Evolutionary conservation across 2,797 vertebrate genomes (phyloP).

Genomic region (Harpagifer antarcticus): DNA sequence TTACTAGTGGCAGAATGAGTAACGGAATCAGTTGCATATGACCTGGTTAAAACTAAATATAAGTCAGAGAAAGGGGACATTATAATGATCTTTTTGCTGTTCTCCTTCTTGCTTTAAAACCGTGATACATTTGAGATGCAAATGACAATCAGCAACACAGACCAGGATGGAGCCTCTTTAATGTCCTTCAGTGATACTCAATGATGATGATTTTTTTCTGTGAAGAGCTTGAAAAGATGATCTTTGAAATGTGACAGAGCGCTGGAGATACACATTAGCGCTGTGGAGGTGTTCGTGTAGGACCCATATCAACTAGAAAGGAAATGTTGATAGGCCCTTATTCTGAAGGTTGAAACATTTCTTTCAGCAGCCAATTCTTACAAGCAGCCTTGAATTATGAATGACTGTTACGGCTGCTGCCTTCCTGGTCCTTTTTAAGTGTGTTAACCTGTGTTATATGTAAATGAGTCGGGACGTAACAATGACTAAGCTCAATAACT

Average conservation of each 20-base stretch:
- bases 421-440: too few species aligned
- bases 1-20: not conserved
- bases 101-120: not conserved
- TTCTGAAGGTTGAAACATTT: not conserved
- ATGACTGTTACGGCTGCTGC: too few species aligned
- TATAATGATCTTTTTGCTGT: not conserved
- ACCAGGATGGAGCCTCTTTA: slow-evolving; percentile 8
- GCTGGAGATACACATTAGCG: slow-evolving; percentile 12
- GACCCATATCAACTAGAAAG: slow-evolving; percentile 14
- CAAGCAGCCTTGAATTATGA: slow-evolving; percentile 1
- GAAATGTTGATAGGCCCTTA: not conserved
- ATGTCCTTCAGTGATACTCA: slow-evolving; percentile 16
- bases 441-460: too few species aligned
- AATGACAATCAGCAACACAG: slow-evolving; percentile 24
- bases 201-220: slow-evolving; percentile 16
- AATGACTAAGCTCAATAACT: not conserved
- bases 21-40: not conserved
- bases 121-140: slow-evolving; percentile 10
- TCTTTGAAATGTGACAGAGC: slow-evolving; percentile 16
- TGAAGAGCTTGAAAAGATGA: slow-evolving; percentile 25
- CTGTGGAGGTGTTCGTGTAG: slow-evolving; percentile 40
- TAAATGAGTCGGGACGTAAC: too few species aligned
- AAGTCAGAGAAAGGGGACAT: not conserved
- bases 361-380: not conserved
- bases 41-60: not conserved